Evolutionary conservation across 2,113 vertebrate species (phyloP).

Genomic region (Python bivittatus): DNA sequence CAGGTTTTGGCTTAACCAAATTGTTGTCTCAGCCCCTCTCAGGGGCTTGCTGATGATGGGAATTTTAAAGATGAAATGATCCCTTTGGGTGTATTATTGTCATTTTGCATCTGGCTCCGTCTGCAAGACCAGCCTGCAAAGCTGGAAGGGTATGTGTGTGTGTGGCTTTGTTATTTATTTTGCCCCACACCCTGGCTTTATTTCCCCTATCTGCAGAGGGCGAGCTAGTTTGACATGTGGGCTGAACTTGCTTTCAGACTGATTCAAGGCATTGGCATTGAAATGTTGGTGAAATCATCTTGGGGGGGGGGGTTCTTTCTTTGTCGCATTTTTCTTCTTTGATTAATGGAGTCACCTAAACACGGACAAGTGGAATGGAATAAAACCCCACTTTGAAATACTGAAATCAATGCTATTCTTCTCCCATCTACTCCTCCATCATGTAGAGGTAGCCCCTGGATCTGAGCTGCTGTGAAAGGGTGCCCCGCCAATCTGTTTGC

Average conservation of each 20-base stretch:
- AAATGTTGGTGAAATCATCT: slow-evolving; percentile 20
- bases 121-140: neutral
- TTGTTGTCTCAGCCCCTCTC: neutral
- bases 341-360: slow-evolving; percentile 47
- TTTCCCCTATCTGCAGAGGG: neutral
- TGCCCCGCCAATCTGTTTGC: slow-evolving; percentile 79
- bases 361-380: slow-evolving; percentile 63
- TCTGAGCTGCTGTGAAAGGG: slow-evolving; percentile 77
- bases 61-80: neutral
- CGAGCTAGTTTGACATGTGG: slow-evolving; percentile 11
- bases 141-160: neutral
- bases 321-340: slow-evolving; percentile 49
- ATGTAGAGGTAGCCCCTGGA: slow-evolving; percentile 33
- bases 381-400: slow-evolving; percentile 60
- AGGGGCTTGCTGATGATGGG: neutral
- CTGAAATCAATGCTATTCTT: slow-evolving; percentile 55
- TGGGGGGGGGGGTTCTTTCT: slow-evolving; percentile 39
- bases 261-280: slow-evolving; percentile 57
- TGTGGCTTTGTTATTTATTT: neutral
- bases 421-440: slow-evolving; percentile 14
- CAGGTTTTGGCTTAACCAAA: neutral
- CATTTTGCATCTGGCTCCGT: neutral
- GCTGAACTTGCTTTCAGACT: slow-evolving; percentile 60
- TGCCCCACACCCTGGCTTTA: neutral
- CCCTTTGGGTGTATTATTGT: neutral